Conservation (phyloP, 2,113 vertebrate species). For the Heterotis niloticus region DNA sequence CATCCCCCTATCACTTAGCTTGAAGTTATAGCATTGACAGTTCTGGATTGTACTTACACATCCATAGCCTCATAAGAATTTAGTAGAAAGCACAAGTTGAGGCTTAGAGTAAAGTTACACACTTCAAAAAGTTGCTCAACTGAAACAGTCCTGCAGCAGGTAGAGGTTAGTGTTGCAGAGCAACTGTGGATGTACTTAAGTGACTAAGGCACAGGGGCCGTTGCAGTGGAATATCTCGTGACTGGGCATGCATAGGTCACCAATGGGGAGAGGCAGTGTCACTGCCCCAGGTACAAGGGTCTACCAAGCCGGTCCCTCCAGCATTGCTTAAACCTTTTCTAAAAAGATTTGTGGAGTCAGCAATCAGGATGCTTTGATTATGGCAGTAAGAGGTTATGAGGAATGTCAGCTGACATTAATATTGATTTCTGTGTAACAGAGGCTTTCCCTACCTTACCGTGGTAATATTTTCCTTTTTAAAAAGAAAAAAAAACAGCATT, state of each 20-base stretch:
- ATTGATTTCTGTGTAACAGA: neutral
- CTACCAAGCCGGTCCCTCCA: conserved; percentile 49
- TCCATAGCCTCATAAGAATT: no score
- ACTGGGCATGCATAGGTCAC: conserved; percentile 45
- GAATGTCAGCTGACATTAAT: neutral
- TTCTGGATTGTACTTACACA: no score
- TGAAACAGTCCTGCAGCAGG: neutral
- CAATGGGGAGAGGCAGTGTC: conserved; percentile 45
- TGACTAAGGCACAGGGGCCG: conserved; percentile 30
- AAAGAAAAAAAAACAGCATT: no score
- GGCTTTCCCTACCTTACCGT: neutral
- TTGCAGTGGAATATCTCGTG: conserved; percentile 50
- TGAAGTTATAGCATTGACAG: no score
- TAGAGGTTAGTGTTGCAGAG: conserved; percentile 19
- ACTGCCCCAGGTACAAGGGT: conserved; percentile 47
- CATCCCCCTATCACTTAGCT: no score
- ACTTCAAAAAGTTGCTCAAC: neutral
- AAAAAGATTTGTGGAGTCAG: conserved; percentile 49
- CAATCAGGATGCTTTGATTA: neutral
- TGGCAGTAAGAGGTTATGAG: neutral
- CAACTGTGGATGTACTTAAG: neutral
- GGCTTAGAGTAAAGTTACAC: no score
- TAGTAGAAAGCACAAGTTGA: neutral
- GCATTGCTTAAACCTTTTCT: conserved; percentile 53
- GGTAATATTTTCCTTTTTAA: no score